Base-by-base conservation (phyloP, 2,113 vertebrate species). In the Cyphomyrus plagiostoma region DNA sequence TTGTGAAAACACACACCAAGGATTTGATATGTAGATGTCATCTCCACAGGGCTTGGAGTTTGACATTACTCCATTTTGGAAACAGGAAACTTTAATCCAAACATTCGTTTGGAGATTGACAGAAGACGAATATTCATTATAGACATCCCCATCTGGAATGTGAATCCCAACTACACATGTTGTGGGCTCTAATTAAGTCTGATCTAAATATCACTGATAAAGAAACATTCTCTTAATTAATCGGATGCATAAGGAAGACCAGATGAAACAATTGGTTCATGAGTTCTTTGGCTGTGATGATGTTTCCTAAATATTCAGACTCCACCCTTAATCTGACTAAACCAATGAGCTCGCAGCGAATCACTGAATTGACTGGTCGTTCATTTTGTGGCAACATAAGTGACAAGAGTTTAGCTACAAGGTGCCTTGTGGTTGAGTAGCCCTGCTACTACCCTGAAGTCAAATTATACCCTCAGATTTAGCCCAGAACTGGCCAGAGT, bases 151-250 rank as follows among this genome's bases (percentile, higher is more conserved):
- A 56, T 56, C 53, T 82, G 39, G 17, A 17, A 49, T 52, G 19
- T 46, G 88, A 23, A 50, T 52, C 5, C 45, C 26, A 74, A 26
- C 77, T 50, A 84, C 88, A 84, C 52, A 89, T 84, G 21, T 89
- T 84, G 21, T 26, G 77, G 88, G 50, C 35, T 26, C 23, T 21
- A 35, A 58, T 42, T 26, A 11, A 52, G 35, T 58, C 19, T 89
- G 88, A 89, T 89, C 50, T 53, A 26, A 21, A 84, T 84, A 11
- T 17, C 52, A 9, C 17, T 70, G 30, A 17, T 84, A 2, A 82
- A 42, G 35, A 84, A 77, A 56, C n/a, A 35, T 62, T 89, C 88
- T 84, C 35, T 82, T 58, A 89, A 58, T 82, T 74, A 82, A 89
- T 74, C 50, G 56, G 74, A 89, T 83, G 88, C 35, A 13, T 19